Conservation (phyloP, 2,888 invertebrate genomes). For the Mesorhabditis spiculigera region DNA sequence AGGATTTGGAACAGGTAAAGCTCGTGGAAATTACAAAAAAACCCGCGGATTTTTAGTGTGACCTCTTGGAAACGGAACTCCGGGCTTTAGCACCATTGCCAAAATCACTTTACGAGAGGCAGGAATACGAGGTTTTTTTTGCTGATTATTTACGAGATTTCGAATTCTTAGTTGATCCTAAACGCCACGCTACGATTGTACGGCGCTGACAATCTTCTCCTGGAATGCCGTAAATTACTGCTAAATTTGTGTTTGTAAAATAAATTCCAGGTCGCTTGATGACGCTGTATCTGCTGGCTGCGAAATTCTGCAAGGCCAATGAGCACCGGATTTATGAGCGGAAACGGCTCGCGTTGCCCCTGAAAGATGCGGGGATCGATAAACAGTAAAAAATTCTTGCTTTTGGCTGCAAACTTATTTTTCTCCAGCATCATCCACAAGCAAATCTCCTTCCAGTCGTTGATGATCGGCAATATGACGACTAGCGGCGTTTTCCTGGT, state of each 20-base stretch:
- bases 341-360: background rate
- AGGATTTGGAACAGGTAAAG: too few relatives aligned
- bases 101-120: background rate
- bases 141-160: too few relatives aligned
- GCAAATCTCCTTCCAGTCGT: background rate
- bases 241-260: background rate
- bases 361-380: background rate
- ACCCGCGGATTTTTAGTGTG: too few relatives aligned
- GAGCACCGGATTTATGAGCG: background rate
- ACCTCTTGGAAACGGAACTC: too few relatives aligned
- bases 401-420: too few relatives aligned
- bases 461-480: background rate
- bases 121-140: slow-evolving; percentile 3
- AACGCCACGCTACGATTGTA: too few relatives aligned
- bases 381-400: too few relatives aligned
- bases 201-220: too few relatives aligned
- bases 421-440: too few relatives aligned
- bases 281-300: background rate
- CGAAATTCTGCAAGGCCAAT: background rate
- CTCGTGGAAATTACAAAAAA: too few relatives aligned
- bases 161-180: too few relatives aligned
- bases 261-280: background rate
- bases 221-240: background rate
- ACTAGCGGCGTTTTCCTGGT: slow-evolving; percentile 28
- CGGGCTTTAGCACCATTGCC: background rate